Evolutionary conservation across 2,888 invertebrate genomes (phyloP).

Genomic region (Merodon equestris): DNA sequence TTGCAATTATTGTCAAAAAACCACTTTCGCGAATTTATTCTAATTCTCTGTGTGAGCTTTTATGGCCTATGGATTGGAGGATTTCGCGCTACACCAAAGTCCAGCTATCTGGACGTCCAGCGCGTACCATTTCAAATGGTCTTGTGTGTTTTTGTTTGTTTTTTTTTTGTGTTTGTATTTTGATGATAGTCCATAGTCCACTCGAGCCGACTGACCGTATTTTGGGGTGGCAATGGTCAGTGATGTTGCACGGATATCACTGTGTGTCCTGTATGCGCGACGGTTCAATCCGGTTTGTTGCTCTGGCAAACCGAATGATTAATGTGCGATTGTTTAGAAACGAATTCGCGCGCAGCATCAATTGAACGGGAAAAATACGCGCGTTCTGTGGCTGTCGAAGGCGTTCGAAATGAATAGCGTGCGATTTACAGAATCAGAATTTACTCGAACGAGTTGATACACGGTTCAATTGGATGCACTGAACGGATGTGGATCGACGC

Average conservation of each 20-base stretch:
- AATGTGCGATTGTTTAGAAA: slow-evolving; percentile 67
- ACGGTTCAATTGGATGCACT: slow-evolving; percentile 66
- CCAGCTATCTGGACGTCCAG: too few relatives aligned
- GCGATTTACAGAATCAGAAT: slow-evolving; percentile 34
- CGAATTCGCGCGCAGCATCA: slow-evolving; percentile 66
- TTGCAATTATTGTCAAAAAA: slow-evolving; percentile 68
- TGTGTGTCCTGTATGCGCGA: slow-evolving; percentile 29
- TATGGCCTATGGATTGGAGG: slow-evolving; percentile 51
- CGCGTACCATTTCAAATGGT: slow-evolving; percentile 24
- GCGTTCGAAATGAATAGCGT: slow-evolving; percentile 65
- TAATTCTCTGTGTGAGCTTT: slow-evolving; percentile 67
- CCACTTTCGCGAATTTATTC: slow-evolving; percentile 69
- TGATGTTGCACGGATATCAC: slow-evolving; percentile 58
- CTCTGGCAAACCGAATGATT: slow-evolving; percentile 65
- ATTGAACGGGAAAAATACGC: slow-evolving; percentile 68
- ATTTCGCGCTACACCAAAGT: too few relatives aligned
- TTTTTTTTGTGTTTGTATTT: too few relatives aligned
- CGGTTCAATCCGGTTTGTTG: slow-evolving; percentile 40
- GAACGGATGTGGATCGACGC: slow-evolving; percentile 29
- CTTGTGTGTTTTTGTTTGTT: slow-evolving; percentile 10
- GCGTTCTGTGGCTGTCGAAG: slow-evolving; percentile 68
- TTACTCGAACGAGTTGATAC: slow-evolving; percentile 8
- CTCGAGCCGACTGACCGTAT: too few relatives aligned
- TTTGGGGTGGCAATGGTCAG: not conserved
- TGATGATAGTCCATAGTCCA: too few relatives aligned